phyloP scores from a whole-genome alignment of 2,888 invertebrate species.

The Catocala fraxini region DNA sequence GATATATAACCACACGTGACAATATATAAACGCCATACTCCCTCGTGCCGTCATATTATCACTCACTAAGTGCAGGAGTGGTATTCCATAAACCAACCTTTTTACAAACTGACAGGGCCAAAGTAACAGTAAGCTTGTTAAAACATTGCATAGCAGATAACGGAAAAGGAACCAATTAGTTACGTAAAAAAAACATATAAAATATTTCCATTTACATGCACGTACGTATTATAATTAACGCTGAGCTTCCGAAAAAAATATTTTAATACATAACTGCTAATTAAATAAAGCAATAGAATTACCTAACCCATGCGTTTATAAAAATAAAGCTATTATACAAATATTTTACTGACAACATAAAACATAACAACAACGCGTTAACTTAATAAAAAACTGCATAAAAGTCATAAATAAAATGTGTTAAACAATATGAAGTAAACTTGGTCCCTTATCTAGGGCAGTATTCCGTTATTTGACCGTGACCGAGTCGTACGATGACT shows the following conservation, averaged over 20 bases:
- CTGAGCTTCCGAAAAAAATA: constrained; percentile 10
- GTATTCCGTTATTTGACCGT: constrained; percentile 78
- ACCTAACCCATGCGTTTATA: constrained; percentile 8
- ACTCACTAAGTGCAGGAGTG: too few species aligned
- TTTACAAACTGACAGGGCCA: not conserved
- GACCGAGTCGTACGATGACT: constrained; percentile 76
- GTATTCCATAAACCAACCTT: not conserved
- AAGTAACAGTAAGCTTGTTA: not conserved
- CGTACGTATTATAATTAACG: constrained; percentile 1
- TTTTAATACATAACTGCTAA: constrained; percentile 13
- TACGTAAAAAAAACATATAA: not conserved
- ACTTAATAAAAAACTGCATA: constrained; percentile 1
- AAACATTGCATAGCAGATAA: not conserved
- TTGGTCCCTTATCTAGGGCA: constrained; percentile 78
- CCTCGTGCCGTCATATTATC: too few species aligned
- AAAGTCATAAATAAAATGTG: constrained; percentile 17
- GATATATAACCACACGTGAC: too few species aligned
- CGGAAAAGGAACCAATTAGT: constrained; percentile 9
- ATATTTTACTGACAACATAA: constrained; percentile 4
- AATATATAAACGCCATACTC: too few species aligned
- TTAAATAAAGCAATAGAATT: constrained; percentile 13
- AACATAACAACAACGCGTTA: not conserved
- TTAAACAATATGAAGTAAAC: constrained; percentile 40
- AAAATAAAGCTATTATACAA: constrained; percentile 1
- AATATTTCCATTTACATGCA: not conserved